phyloP scores from a whole-genome alignment of 2,113 vertebrate species.

The Campylorhamphus procurvoides region DNA sequence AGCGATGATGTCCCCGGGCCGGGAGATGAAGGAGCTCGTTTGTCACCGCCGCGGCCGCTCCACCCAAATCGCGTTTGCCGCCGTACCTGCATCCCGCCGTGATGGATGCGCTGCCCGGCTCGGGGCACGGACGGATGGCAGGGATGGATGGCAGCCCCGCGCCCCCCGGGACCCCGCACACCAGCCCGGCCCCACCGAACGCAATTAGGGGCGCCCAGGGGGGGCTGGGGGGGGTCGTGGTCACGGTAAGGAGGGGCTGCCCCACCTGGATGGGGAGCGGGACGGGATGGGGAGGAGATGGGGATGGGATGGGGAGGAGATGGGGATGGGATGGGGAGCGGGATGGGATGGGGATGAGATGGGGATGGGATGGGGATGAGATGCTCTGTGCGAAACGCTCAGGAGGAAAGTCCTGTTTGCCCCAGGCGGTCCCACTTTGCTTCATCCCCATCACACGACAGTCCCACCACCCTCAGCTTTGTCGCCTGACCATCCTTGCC shows the following conservation, averaged over 20 bases:
- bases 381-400: neutral
- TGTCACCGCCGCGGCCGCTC: no score
- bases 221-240: neutral
- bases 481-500: neutral
- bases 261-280: neutral
- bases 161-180: no score
- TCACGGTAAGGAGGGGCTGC: neutral
- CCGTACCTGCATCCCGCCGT: no score
- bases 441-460: neutral
- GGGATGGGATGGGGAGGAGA: neutral
- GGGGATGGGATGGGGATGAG: neutral
- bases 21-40: conserved; percentile 26
- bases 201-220: conserved; percentile 57
- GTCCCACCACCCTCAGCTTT: accelerated
- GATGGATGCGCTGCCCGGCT: no score
- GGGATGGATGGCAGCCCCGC: no score
- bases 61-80: no score
- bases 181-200: conserved; percentile 23
- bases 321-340: neutral
- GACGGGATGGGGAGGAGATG: neutral
- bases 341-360: neutral
- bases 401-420: neutral
- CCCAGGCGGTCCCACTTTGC: accelerated
- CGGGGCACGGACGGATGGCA: no score
- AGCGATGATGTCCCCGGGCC: conserved; percentile 28